These are phyloP conservation scores for Aegithalos caudatus DNA, from an alignment of 2,113 vertebrate species.

Conservation along the genomic window DNA sequence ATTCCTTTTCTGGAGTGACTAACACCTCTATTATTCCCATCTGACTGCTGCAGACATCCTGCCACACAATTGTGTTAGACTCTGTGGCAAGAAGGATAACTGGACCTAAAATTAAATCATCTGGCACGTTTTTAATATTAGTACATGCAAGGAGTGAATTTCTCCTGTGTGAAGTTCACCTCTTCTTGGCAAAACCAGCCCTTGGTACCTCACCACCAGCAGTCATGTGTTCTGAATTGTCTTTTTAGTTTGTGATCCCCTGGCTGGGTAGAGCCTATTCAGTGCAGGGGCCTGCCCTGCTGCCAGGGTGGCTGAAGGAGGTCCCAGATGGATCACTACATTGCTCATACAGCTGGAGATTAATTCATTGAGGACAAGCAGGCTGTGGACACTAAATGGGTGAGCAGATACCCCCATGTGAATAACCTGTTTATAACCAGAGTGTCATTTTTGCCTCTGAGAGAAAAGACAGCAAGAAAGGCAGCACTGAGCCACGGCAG, in stretches of 20 bases:
- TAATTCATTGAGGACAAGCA: not conserved
- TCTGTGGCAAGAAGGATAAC: not conserved
- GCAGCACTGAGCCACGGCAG: not conserved
- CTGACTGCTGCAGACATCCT: slow-evolving; percentile 39
- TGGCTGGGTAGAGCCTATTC: not conserved
- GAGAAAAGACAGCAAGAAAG: not conserved
- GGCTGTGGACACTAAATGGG: accelerated
- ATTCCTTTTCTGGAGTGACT: slow-evolving; percentile 36
- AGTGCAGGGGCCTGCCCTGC: not conserved
- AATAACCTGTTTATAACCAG: not conserved
- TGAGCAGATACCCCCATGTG: not conserved
- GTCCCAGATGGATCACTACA: not conserved
- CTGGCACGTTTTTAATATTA: not conserved
- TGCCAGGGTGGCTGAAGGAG: not conserved
- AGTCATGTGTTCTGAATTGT: not conserved
- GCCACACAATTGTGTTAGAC: slow-evolving; percentile 1
- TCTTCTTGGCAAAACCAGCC: not conserved
- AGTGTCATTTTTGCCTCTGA: not conserved
- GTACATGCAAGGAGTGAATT: not conserved
- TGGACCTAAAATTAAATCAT: not conserved
- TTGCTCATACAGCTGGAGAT: not conserved
- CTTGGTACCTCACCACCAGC: not conserved
- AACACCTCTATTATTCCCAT: slow-evolving; percentile 31
- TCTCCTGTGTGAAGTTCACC: not conserved
- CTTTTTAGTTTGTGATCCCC: not conserved